Evolutionary conservation across 2,797 vertebrate species (phyloP).

Genomic region (Dryobates pubescens): DNA sequence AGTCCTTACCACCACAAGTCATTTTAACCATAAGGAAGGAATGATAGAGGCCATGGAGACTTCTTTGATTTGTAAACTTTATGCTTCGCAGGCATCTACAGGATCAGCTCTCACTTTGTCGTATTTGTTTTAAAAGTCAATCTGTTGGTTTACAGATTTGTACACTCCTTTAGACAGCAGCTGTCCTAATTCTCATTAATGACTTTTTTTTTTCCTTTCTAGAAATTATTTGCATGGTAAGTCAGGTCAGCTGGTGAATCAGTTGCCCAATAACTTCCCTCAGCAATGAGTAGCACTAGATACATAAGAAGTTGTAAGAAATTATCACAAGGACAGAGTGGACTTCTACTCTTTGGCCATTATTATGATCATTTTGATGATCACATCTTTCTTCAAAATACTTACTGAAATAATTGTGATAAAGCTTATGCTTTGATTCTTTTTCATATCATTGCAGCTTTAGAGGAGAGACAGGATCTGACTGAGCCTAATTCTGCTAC

Average conservation of each 20-base stretch:
- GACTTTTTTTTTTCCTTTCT: neutral
- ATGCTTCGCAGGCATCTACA: neutral
- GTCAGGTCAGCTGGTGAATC: neutral
- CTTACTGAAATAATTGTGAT: neutral
- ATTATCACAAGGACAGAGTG: neutral
- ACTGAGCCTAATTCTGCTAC: neutral
- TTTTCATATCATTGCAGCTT: neutral
- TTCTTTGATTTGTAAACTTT: neutral
- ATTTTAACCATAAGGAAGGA: neutral
- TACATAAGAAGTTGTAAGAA: neutral
- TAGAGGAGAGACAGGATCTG: neutral
- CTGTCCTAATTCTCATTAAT: neutral
- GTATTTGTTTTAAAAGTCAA: neutral
- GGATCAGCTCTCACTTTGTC: neutral
- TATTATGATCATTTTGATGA: neutral
- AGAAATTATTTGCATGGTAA: neutral
- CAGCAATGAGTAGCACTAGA: neutral
- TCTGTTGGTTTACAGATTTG: neutral
- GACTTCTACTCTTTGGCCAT: neutral
- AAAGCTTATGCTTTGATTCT: neutral
- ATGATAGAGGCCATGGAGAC: neutral
- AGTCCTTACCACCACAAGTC: neutral
- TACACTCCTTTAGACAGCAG: neutral
- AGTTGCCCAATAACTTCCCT: neutral
- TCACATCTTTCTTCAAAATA: neutral